Evolutionary conservation across 1,140 invertebrate genomes (phyloP).

Genomic region (Calliphora vicina): DNA sequence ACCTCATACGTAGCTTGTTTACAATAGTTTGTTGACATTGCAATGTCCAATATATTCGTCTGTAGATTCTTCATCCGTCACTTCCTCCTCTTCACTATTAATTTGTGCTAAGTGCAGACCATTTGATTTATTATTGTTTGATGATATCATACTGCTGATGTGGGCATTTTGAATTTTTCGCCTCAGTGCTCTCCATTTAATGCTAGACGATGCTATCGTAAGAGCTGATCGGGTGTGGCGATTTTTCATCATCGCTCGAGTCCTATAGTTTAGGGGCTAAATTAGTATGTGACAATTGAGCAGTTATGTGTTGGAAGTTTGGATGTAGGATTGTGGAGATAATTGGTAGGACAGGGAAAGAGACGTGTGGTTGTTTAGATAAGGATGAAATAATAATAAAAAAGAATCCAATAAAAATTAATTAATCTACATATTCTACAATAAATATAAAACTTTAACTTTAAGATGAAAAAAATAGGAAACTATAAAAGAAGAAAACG

Average conservation of each 20-base stretch:
- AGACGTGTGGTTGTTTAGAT: not conserved
- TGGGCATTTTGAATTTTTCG: not conserved
- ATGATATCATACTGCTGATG: not conserved
- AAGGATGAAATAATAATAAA: conserved; percentile 9
- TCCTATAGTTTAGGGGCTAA: conserved; percentile 34
- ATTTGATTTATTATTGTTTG: not conserved
- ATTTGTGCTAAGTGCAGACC: not conserved
- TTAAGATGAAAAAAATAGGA: too few relatives aligned
- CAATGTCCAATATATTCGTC: too few relatives aligned
- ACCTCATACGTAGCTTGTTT: too few relatives aligned
- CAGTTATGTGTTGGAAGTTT: conserved; percentile 1
- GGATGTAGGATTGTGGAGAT: not conserved
- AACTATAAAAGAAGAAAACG: too few relatives aligned
- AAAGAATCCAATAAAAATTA: conserved; percentile 5
- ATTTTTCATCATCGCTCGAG: conserved; percentile 32
- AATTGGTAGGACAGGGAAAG: not conserved
- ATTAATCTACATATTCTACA: not conserved
- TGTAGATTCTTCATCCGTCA: not conserved
- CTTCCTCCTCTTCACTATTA: not conserved
- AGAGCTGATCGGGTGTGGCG: not conserved
- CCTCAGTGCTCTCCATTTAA: not conserved
- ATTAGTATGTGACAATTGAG: conserved; percentile 27
- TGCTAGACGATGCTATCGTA: conserved; percentile 6
- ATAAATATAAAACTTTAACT: not conserved
- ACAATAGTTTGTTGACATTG: too few relatives aligned